phyloP scores from a whole-genome alignment of 2,888 invertebrate species.

The Scrobipalpa costella region DNA sequence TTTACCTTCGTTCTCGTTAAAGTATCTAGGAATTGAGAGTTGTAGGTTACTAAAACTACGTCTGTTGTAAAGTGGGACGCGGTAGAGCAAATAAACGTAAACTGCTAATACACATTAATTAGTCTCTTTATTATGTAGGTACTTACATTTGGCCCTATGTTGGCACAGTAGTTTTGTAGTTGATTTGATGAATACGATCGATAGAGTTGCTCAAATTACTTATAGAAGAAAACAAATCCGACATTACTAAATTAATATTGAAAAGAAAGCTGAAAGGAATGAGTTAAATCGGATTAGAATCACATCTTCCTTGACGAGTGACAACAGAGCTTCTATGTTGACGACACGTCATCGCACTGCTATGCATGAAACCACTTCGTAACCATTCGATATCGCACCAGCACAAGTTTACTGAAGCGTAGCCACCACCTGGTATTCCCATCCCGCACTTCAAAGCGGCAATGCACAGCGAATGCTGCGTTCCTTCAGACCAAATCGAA shows the following conservation, averaged over 20 bases:
- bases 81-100: background rate
- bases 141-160: background rate
- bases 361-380: constrained; percentile 7
- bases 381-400: background rate
- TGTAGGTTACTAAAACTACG: constrained; percentile 5
- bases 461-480: constrained; percentile 20
- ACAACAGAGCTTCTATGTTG: constrained; percentile 30
- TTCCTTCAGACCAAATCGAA: background rate
- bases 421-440: background rate
- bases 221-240: background rate
- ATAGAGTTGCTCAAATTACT: background rate
- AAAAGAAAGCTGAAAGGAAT: background rate
- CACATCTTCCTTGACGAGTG: constrained; percentile 32
- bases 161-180: background rate
- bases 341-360: constrained; percentile 29
- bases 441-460: background rate
- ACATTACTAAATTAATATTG: too few species aligned
- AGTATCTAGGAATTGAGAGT: constrained; percentile 16
- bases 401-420: background rate
- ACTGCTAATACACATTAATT: background rate
- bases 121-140: background rate
- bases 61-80: constrained; percentile 14
- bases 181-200: background rate
- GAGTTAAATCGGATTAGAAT: constrained; percentile 30
- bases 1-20: constrained; percentile 7